Evolutionary conservation across 2,113 vertebrate genomes (phyloP).

Genomic region (Mus spicilegus): DNA sequence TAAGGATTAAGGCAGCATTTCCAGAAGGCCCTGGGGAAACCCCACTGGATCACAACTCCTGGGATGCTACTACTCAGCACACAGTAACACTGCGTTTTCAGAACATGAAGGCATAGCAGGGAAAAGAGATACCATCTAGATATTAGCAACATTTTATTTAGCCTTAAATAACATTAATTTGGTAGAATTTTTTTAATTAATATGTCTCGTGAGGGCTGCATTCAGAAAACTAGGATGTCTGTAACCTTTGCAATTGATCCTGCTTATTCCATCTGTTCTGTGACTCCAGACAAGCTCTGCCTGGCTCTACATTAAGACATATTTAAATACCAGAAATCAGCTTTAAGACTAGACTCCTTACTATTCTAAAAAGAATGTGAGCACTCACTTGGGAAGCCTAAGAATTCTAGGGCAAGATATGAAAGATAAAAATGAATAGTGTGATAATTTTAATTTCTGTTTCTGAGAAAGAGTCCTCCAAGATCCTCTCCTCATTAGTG

Average conservation of each 20-base stretch:
- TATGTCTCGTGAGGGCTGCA: neutral
- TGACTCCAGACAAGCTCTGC: neutral
- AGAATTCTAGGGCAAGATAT: neutral
- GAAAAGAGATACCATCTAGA: neutral
- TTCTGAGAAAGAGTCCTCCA: neutral
- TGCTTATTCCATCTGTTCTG: neutral
- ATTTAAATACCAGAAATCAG: neutral
- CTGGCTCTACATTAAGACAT: neutral
- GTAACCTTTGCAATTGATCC: neutral
- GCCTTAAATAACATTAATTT: neutral
- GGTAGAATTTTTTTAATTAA: neutral
- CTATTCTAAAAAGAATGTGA: neutral
- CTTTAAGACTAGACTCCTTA: neutral
- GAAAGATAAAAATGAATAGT: neutral
- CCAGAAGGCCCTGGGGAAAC: neutral
- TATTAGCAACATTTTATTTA: neutral
- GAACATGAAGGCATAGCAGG: too few species aligned
- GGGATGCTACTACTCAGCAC: too few species aligned
- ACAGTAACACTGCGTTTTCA: neutral
- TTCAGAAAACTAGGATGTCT: neutral
- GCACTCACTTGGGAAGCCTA: neutral
- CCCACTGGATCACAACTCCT: neutral
- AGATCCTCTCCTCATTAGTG: constrained; percentile 2
- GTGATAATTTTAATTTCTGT: neutral
- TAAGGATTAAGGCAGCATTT: neutral